These are phyloP conservation scores for Paramuricea clavata DNA, from an alignment of 92 coral and sea anemone species.

Conservation along the genomic window DNA sequence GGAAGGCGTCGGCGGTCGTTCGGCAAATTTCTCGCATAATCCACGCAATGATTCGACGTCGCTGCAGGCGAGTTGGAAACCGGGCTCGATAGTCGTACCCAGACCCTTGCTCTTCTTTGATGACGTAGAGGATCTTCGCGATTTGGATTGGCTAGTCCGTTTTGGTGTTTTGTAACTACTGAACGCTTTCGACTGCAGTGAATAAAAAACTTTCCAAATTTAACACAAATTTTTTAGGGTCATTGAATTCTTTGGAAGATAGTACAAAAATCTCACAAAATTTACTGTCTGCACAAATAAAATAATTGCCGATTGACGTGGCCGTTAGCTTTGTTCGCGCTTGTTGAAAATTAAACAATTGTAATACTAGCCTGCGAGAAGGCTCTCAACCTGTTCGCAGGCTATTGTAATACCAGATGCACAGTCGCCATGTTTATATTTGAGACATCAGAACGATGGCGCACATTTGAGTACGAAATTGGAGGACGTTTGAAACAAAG, in stretches of 20 bases:
- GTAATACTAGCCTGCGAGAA: no score
- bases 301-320: no score
- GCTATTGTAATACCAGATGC: no score
- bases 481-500: no score
- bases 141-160: constrained; percentile 24
- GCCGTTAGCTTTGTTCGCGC: no score
- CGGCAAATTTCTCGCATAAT: constrained; percentile 87
- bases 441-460: no score
- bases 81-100: constrained; percentile 68
- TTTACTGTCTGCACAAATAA: background rate
- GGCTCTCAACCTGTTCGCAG: no score
- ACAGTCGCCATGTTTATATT: no score
- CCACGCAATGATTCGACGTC: constrained; percentile 82
- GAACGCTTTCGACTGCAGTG: constrained; percentile 32
- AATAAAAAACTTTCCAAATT: constrained; percentile 8
- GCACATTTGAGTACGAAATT: no score
- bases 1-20: constrained; percentile 80
- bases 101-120: constrained; percentile 17
- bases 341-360: no score
- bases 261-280: background rate
- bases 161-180: background rate
- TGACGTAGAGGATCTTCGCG: background rate
- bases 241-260: background rate
- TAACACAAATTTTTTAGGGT: background rate
- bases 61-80: constrained; percentile 80